phyloP scores from a whole-genome alignment of 2,888 invertebrate species.

The Mesorhabditis belari region DNA sequence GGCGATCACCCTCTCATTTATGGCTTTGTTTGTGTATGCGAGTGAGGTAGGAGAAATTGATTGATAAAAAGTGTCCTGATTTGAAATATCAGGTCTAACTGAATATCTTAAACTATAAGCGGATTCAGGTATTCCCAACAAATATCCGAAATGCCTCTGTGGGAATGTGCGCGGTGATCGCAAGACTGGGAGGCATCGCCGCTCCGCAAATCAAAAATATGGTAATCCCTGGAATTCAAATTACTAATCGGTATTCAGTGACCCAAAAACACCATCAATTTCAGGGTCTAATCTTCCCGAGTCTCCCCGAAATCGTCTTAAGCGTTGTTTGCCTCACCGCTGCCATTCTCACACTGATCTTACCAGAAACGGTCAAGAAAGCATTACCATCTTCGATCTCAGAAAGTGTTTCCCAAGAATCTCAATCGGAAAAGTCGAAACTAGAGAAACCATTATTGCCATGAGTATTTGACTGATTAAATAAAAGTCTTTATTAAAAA shows the following conservation, averaged over 20 bases:
- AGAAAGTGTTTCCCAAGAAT: too few species aligned
- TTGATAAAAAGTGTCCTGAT: background rate
- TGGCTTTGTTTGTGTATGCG: conserved; percentile 33
- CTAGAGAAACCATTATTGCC: too few species aligned
- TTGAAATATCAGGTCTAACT: too few species aligned
- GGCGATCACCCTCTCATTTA: conserved; percentile 30
- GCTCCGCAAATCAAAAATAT: conserved; percentile 12
- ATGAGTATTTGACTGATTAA: too few species aligned
- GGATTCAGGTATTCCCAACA: conserved; percentile 6
- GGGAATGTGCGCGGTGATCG: conserved; percentile 11
- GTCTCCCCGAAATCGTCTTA: conserved; percentile 4
- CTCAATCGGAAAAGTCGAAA: background rate
- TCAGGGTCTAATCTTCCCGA: conserved; percentile 4
- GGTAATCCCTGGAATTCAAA: conserved; percentile 3
- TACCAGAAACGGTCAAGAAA: conserved; percentile 8
- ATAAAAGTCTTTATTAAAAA: too few species aligned
- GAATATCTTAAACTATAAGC: background rate
- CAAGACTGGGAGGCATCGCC: conserved; percentile 9
- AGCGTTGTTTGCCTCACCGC: conserved; percentile 2
- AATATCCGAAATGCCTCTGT: conserved; percentile 9
- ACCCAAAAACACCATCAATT: background rate
- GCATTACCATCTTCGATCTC: background rate
- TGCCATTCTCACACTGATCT: conserved; percentile 4
- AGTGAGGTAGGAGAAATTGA: conserved; percentile 12
- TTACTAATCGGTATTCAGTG: background rate